phyloP scores from a whole-genome alignment of 1,140 invertebrate species.

The Arctopsyche grandis region DNA sequence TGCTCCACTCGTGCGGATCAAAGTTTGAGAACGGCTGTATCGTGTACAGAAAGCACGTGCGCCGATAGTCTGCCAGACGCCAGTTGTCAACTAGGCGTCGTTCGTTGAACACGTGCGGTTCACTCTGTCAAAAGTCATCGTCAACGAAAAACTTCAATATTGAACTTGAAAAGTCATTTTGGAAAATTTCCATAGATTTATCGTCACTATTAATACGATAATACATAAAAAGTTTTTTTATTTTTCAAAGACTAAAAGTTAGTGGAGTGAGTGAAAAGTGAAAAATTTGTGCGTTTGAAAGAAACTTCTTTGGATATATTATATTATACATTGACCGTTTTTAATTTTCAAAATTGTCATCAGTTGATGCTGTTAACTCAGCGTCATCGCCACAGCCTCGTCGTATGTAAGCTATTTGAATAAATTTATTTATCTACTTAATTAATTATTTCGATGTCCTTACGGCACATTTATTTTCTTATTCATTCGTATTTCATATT shows the following conservation, averaged over 20 bases:
- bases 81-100: conserved; percentile 34
- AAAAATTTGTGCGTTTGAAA: no score
- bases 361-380: not conserved
- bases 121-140: not conserved
- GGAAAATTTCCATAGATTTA: not conserved
- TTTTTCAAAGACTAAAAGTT: no score
- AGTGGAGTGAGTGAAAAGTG: no score
- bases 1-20: not conserved
- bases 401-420: conserved; percentile 2
- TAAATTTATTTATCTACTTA: not conserved
- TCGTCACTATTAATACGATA: no score
- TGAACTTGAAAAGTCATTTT: not conserved
- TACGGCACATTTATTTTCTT: no score
- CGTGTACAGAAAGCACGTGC: conserved; percentile 21
- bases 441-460: not conserved
- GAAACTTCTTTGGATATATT: no score
- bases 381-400: not conserved
- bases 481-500: no score
- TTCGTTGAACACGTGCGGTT: not conserved
- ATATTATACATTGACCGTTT: no score
- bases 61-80: not conserved
- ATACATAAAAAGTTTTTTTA: no score
- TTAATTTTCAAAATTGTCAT: no score
- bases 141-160: not conserved
- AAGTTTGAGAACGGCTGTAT: not conserved